Percentiles rank a stretch among this genome's conserved stretches.
Conservation (phyloP, 1,140 invertebrate genomes). For the Drosophila simulans region DNA sequence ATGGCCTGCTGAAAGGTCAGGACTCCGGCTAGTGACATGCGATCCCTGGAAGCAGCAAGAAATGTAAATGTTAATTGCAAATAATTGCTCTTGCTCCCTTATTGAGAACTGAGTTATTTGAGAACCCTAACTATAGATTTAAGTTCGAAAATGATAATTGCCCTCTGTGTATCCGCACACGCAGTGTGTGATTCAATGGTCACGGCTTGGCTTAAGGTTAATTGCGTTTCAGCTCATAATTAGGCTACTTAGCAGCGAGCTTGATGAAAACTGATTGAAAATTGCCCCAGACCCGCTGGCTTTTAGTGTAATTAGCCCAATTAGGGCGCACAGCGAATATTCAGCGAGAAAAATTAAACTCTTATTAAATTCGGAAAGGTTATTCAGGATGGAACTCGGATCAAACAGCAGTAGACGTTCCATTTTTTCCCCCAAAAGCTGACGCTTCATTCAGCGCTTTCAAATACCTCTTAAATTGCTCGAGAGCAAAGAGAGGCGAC, state of each 20-base stretch:
- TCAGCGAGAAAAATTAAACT: not conserved
- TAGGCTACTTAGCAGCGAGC: not conserved
- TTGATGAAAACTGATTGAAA: slow-evolving; percentile 1
- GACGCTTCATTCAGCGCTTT: not conserved
- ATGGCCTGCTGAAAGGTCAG: slow-evolving; percentile 81
- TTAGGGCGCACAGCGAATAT: not conserved
- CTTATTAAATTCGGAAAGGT: too few species aligned
- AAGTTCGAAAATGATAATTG: not conserved
- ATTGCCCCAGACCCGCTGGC: not conserved
- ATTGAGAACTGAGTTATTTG: too few species aligned
- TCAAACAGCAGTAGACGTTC: too few species aligned
- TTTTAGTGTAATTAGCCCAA: slow-evolving; percentile 2
- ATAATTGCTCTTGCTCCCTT: too few species aligned
- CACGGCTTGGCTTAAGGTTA: not conserved
- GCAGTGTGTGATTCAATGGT: not conserved
- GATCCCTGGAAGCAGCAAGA: slow-evolving; percentile 54
- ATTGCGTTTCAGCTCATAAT: not conserved
- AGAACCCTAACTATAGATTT: too few species aligned
- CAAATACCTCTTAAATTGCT: not conserved
- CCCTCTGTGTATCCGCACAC: too few species aligned
- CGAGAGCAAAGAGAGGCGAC: too few species aligned
- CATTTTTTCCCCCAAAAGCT: not conserved
- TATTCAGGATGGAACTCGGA: too few species aligned
- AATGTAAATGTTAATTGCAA: too few species aligned
- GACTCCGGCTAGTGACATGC: slow-evolving; percentile 62